Evolutionary conservation across 2,113 vertebrate species (phyloP), one percentile per base, ranked within the genome.

Genomic region (human): DNA sequence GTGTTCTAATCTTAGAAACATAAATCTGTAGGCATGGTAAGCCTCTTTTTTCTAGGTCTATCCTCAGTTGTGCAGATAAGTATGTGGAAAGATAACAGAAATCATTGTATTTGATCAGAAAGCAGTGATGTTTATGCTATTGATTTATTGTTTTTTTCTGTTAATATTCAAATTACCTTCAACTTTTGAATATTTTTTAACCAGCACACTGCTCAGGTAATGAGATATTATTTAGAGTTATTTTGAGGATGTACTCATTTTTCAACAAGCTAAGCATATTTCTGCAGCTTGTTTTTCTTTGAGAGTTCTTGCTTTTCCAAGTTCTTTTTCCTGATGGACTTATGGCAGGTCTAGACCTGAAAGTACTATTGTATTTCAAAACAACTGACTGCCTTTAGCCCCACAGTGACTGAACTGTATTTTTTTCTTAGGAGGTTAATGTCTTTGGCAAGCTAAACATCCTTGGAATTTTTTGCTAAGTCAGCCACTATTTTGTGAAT

Each of bases 231-330:
- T 59, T 94, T 90, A 82, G 81, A 83, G 52, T 90, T 97, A 89
- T 86, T 97, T 90, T 97, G 72, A 84, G 48, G 79, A 50, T 94
- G 20, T 89, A 84, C 23, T 89, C 70, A 82, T 40, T 97, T 98
- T 97, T 96, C 52, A 96, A 66, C 73, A 97, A 96, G 66, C 84
- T 86, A 96, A 97, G 81, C 90, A 96, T 35, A 96, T 96, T 96
- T 97, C 86, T 89, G 40, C 86, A 52, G 52, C 52, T 93, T 95
- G 64, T 30, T 82, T 95, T 94, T 94, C 96, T 96, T 85, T 94
- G 40, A 92, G 57, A 89, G 76, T 81, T 52, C 8, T 18, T 95
- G 22, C 52, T 94, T 97, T 98, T 82, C 48, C 20, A 43, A 97
- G 70, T 94, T 55, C 35, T 73, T 96, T 64, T 76, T 96, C 22